phyloP scores from a whole-genome alignment of 2,888 invertebrate genomes.

The Acrocyrtus sp. region DNA sequence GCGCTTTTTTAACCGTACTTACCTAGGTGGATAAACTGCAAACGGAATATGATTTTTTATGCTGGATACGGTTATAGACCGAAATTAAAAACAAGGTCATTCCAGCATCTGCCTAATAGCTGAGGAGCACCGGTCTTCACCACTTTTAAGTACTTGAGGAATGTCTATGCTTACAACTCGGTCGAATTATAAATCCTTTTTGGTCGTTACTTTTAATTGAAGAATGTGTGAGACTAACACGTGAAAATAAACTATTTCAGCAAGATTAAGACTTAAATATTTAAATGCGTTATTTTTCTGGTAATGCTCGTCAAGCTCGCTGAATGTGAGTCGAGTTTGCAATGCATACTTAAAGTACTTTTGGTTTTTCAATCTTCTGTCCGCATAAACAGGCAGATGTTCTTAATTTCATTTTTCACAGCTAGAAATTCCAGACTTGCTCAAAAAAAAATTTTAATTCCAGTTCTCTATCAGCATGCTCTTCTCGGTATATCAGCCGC shows the following conservation, averaged over 20 bases:
- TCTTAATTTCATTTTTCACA: no score
- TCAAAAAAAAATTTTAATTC: no score
- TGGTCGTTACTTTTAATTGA: neutral
- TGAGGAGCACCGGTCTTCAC: neutral
- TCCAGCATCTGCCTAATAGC: no score
- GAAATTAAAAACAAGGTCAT: no score
- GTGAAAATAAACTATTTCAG: neutral
- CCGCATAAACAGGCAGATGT: neutral
- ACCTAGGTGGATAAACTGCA: no score
- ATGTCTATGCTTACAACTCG: no score
- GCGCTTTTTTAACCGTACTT: no score
- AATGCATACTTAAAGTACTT: neutral
- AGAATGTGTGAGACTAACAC: no score
- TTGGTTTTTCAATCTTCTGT: neutral
- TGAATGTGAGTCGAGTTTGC: neutral
- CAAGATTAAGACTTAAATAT: neutral
- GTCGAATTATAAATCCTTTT: neutral
- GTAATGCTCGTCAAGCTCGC: neutral
- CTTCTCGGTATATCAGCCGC: neutral
- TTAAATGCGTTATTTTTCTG: neutral
- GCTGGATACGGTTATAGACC: no score
- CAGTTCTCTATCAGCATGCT: no score
- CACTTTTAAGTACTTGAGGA: neutral
- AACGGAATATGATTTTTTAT: no score
- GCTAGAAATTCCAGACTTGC: no score